These are phyloP conservation scores for Eptatretus burgeri DNA, from an alignment of 2,113 vertebrate genomes.

Conservation along the genomic window DNA sequence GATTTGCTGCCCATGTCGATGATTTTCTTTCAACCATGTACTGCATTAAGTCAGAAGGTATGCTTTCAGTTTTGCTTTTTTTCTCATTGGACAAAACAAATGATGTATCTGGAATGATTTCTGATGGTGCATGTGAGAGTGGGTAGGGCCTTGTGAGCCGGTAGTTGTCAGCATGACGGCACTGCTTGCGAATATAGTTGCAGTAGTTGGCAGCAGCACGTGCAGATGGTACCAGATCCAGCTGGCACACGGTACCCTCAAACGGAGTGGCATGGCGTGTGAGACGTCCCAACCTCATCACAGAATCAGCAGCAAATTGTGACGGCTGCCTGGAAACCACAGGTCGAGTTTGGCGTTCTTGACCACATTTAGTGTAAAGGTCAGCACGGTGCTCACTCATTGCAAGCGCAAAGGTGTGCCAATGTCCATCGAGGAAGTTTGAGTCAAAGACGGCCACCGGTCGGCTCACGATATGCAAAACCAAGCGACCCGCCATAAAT, in stretches of 20 bases:
- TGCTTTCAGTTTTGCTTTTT: too few species aligned
- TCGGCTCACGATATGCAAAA: constrained; percentile 36
- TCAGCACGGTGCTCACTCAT: constrained; percentile 28
- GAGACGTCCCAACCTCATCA: constrained; percentile 55
- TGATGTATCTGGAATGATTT: too few species aligned
- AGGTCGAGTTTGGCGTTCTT: constrained; percentile 24
- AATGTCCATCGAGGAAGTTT: constrained; percentile 36
- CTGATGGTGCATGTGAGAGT: background rate
- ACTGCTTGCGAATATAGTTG: constrained; percentile 46
- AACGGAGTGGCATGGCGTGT: constrained; percentile 38
- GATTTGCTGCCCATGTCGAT: too few species aligned
- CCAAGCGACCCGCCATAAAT: constrained; percentile 40
- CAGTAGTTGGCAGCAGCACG: constrained; percentile 54
- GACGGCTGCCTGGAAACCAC: constrained; percentile 22
- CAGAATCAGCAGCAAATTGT: constrained; percentile 21
- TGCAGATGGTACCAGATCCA: constrained; percentile 55
- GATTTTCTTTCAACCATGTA: too few species aligned
- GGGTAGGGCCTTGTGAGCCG: background rate
- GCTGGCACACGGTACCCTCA: constrained; percentile 51
- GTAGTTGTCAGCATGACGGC: constrained; percentile 19
- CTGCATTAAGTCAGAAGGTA: too few species aligned
- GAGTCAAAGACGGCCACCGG: constrained; percentile 38
- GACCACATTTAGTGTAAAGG: constrained; percentile 39
- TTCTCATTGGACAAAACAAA: too few species aligned
- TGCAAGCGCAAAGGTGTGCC: constrained; percentile 43